These are phyloP conservation scores for Sphyrna mokarran DNA, from an alignment of 2,113 vertebrate genomes.

Conservation along the genomic window DNA sequence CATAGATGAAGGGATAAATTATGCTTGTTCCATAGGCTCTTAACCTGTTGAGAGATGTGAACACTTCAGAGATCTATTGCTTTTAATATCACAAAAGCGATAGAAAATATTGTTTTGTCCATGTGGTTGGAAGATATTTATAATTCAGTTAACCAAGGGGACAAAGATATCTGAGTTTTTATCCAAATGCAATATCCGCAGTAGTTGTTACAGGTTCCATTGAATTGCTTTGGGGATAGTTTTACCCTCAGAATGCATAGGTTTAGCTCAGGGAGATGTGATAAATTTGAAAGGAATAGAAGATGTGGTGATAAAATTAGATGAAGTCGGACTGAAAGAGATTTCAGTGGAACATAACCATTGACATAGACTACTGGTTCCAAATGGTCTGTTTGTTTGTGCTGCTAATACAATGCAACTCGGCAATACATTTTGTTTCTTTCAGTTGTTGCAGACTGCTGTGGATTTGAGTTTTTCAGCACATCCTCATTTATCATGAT, in stretches of 20 bases:
- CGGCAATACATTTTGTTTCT: background rate
- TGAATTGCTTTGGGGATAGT: background rate
- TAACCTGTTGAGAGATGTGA: background rate
- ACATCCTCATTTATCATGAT: too few species aligned
- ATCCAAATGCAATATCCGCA: background rate
- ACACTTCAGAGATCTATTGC: background rate
- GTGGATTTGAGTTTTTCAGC: background rate
- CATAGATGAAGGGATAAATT: background rate
- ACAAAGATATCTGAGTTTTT: background rate
- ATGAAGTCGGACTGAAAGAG: background rate
- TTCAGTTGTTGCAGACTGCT: background rate
- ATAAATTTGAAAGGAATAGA: background rate
- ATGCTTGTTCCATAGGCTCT: background rate
- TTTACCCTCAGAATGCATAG: background rate
- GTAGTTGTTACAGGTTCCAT: background rate
- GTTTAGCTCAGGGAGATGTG: background rate
- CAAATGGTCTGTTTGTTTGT: too few species aligned
- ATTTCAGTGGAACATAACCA: background rate
- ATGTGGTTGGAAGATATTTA: background rate
- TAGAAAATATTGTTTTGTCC: background rate
- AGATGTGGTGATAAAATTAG: background rate
- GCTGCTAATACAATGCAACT: too few species aligned
- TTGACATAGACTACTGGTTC: too few species aligned
- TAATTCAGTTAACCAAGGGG: background rate
- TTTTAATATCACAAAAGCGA: background rate